Evolutionary conservation across 2,797 vertebrate species (phyloP).

Genomic region (Bovichtus variegatus): DNA sequence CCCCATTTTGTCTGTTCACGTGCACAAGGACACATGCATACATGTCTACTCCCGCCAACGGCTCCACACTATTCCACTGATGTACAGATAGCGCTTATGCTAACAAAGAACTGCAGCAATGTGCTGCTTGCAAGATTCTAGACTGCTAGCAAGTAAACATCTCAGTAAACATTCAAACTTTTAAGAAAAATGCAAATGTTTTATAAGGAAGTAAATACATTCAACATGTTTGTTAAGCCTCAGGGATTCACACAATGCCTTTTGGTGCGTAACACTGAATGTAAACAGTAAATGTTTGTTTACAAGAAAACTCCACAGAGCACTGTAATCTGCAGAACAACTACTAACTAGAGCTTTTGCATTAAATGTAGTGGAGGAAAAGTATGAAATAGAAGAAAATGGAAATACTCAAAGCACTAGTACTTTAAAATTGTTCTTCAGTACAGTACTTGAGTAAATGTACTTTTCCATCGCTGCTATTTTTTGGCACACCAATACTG

Average conservation of each 20-base stretch:
- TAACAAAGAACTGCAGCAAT: background rate
- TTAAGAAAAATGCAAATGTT: background rate
- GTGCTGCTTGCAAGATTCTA: background rate
- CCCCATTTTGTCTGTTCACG: background rate
- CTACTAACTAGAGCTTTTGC: background rate
- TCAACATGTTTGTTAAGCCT: background rate
- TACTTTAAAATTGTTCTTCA: background rate
- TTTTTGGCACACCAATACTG: slow-evolving; percentile 4
- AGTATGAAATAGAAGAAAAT: background rate
- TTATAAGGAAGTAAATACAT: background rate
- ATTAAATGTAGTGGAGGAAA: background rate
- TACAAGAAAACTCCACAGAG: background rate
- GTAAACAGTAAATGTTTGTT: slow-evolving; percentile 3
- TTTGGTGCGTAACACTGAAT: background rate
- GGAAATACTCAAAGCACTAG: background rate
- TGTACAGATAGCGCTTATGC: background rate
- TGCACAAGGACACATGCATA: background rate
- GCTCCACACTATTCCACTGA: background rate
- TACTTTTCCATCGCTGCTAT: slow-evolving; percentile 12
- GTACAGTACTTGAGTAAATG: background rate
- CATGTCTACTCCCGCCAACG: background rate
- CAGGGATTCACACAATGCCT: background rate
- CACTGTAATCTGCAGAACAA: slow-evolving; percentile 5
- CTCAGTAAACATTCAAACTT: background rate
- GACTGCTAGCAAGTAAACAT: background rate